Conservation (phyloP, 2,113 vertebrate species). For the Hypanus sabinus region DNA sequence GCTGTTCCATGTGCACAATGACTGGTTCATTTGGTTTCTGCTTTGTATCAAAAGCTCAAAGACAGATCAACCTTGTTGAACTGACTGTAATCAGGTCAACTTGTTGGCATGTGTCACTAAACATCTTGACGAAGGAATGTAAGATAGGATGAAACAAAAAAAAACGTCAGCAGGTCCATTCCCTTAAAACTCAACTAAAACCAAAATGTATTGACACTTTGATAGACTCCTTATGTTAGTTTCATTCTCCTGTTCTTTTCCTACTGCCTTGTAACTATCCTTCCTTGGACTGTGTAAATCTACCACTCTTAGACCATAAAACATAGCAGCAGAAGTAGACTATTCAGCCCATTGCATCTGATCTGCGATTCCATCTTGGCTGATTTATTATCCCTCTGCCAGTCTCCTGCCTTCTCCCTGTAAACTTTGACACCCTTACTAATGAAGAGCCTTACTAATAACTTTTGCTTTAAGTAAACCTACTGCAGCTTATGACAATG, state of each 20-base stretch:
- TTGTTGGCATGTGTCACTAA: neutral
- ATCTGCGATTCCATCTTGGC: no score
- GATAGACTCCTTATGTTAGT: neutral
- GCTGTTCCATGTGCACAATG: neutral
- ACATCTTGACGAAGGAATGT: neutral
- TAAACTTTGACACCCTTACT: no score
- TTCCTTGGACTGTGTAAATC: no score
- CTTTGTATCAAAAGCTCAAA: neutral
- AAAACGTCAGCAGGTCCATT: neutral
- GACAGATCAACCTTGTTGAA: neutral
- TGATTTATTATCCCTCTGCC: no score
- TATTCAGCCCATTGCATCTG: no score
- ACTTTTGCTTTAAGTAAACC: no score
- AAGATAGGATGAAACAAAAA: neutral
- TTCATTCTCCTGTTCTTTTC: neutral
- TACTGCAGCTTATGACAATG: no score
- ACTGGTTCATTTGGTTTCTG: neutral
- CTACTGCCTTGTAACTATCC: neutral
- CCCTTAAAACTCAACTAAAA: neutral
- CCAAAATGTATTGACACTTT: neutral
- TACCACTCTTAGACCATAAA: no score
- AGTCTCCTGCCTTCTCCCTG: no score
- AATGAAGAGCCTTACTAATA: no score
- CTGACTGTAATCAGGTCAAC: neutral
- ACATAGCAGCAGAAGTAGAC: no score